Evolutionary conservation across 2,888 invertebrate genomes (phyloP), one percentile per base, ranked within the genome.

Genomic region (Yponomeuta cagnagella): DNA sequence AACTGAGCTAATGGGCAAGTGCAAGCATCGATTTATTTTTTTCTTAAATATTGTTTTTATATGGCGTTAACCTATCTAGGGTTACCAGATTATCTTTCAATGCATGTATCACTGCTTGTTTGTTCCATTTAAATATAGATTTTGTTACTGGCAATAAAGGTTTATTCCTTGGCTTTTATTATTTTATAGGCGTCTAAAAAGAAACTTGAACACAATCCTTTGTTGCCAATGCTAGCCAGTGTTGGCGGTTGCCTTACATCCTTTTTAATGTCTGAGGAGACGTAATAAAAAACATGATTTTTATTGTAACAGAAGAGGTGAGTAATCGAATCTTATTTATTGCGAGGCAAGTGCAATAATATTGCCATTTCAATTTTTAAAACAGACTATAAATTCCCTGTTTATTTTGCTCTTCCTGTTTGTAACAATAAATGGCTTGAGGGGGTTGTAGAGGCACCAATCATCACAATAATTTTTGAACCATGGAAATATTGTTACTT

Each of bases 141-240:
- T 82, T 82, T 81, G 83, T 86, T 82, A 83, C 83, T 76, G 77
- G 82, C 77, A 80, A 80, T 88, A 83, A 87, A 89, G 82, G 75
- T 88, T 87, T 86, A 88, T 86, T 83, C 83, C 83, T 86, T 83
- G 79, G 76, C 77, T 82, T 85, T 86, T 84, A 84, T 85, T 85
- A 83, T 83, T 80, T 80, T 83, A 80, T 78, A 75, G 74, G 74
- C 79, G 43, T 58, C 12, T 58, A 12, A 58, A 58, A 58, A 58
- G 52, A 12, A 15, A 15, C 52, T 58, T 78, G 74, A 80, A 79
- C 80, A 76, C 75, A 82, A 78, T 76, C 79, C 82, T 82, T 84
- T 83, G 83, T 82, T 80, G 80, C 79, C 73, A 75, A 74, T 77
- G 73, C 76, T 79, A 76, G 79, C 75, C 79, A 77, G 78, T 77